phyloP scores from a whole-genome alignment of 2,113 vertebrate species.

The Amblyopsis rosae region DNA sequence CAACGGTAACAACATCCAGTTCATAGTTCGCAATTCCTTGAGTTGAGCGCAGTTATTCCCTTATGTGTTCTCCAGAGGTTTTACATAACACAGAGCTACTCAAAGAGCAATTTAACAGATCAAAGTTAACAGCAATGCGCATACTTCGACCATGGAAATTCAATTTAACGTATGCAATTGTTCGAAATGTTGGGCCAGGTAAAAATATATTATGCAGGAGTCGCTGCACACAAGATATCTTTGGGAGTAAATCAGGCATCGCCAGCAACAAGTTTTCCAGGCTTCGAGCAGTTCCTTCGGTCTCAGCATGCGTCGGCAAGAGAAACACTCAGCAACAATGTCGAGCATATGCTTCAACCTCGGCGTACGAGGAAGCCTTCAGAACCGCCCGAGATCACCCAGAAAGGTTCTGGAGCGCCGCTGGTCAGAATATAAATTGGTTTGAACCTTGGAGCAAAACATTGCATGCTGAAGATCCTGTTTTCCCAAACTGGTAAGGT shows the following conservation, averaged over 20 bases:
- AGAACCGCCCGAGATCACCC: conserved; percentile 62
- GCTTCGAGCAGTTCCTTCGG: background rate
- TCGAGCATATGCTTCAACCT: conserved; percentile 19
- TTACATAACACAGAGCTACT: background rate
- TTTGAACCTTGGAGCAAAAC: conserved; percentile 74
- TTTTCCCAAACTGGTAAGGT: conserved; percentile 79
- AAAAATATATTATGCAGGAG: background rate
- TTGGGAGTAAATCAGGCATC: background rate
- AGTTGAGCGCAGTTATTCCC: background rate
- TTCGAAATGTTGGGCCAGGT: background rate
- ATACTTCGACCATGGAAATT: conserved; percentile 5
- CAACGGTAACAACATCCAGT: conserved; percentile 39
- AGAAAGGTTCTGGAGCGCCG: conserved; percentile 68
- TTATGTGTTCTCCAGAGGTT: background rate
- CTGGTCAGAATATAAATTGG: conserved; percentile 66
- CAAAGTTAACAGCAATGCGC: conserved; percentile 8
- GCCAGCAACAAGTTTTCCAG: background rate
- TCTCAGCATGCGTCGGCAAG: background rate
- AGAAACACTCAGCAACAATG: background rate
- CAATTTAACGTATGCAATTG: background rate
- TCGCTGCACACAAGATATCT: background rate
- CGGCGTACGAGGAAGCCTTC: conserved; percentile 64
- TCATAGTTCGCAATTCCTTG: conserved; percentile 54
- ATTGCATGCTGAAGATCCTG: conserved; percentile 69
- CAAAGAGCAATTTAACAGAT: background rate